These are phyloP conservation scores for Cyclopterus lumpus DNA, from an alignment of 2,797 vertebrate species.

Conservation along the genomic window DNA sequence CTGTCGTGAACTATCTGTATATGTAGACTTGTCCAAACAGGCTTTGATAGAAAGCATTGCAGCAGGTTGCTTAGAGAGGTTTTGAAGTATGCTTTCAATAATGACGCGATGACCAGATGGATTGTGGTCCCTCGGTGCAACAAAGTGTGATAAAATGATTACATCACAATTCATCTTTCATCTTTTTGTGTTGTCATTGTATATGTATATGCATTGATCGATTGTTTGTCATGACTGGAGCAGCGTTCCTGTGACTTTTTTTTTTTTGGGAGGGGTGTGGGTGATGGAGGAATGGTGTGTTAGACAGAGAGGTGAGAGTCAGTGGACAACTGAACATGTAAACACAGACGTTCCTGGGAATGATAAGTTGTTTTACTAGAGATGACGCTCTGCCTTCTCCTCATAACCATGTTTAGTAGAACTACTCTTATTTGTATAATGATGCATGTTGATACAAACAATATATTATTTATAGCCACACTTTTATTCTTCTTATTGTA, in stretches of 20 bases:
- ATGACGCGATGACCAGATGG: conserved; percentile 38
- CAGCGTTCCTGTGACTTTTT: conserved; percentile 27
- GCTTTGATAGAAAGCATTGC: conserved; percentile 66
- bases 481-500: no score
- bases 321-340: conserved; percentile 19
- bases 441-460: conserved; percentile 3
- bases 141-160: conserved; percentile 1
- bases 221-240: conserved; percentile 30
- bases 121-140: conserved; percentile 10
- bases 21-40: conserved; percentile 76
- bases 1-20: conserved; percentile 69
- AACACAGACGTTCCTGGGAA: conserved; percentile 34
- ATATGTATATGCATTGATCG: conserved; percentile 21
- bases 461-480: no score
- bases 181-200: not conserved
- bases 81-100: conserved; percentile 45
- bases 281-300: conserved; percentile 32
- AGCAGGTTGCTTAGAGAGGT: conserved; percentile 37
- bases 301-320: conserved; percentile 54
- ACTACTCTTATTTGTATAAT: not conserved
- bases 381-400: conserved; percentile 2
- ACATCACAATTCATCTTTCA: not conserved
- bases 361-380: conserved; percentile 6
- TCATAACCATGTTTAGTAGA: conserved; percentile 40
- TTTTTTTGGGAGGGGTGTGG: conserved; percentile 15